Conservation (phyloP, 2,888 invertebrate genomes). For the Calameuta idolon region DNA sequence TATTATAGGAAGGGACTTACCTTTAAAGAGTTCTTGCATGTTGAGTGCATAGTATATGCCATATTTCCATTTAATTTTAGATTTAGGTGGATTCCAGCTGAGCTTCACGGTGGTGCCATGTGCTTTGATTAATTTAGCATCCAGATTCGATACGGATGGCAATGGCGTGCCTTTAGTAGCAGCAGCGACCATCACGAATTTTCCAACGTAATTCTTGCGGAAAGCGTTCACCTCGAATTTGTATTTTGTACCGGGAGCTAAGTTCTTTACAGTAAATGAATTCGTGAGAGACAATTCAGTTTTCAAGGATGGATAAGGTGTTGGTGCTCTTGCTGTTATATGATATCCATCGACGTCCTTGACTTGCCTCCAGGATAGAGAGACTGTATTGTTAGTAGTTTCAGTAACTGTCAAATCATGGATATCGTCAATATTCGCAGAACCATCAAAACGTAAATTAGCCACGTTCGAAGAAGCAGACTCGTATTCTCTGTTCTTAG, state of each 20-base stretch:
- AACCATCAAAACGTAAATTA: slow-evolving; percentile 74
- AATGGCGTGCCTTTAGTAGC: slow-evolving; percentile 69
- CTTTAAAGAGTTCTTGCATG: slow-evolving; percentile 72
- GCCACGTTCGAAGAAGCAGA: slow-evolving; percentile 74
- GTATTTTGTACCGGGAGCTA: slow-evolving; percentile 69
- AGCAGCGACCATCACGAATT: slow-evolving; percentile 67
- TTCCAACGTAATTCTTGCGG: slow-evolving; percentile 72
- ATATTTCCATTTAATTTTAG: slow-evolving; percentile 73
- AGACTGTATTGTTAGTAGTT: slow-evolving; percentile 69
- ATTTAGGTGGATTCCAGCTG: slow-evolving; percentile 75
- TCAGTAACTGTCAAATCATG: slow-evolving; percentile 70
- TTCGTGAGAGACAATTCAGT: slow-evolving; percentile 67
- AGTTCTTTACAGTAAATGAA: slow-evolving; percentile 55
- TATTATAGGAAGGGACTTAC: slow-evolving; percentile 63
- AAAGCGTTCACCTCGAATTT: slow-evolving; percentile 75
- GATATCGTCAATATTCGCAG: slow-evolving; percentile 74
- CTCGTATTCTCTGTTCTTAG: slow-evolving; percentile 73
- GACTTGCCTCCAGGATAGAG: slow-evolving; percentile 74
- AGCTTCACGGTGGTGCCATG: slow-evolving; percentile 75
- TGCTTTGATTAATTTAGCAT: slow-evolving; percentile 69
- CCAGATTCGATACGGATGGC: slow-evolving; percentile 68
- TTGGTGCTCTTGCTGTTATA: slow-evolving; percentile 69
- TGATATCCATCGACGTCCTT: slow-evolving; percentile 73
- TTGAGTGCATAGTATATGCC: slow-evolving; percentile 78
- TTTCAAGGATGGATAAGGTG: slow-evolving; percentile 71